These are phyloP conservation scores for Cactoblastis cactorum DNA, from an alignment of 2,888 invertebrate genomes.

Conservation along the genomic window DNA sequence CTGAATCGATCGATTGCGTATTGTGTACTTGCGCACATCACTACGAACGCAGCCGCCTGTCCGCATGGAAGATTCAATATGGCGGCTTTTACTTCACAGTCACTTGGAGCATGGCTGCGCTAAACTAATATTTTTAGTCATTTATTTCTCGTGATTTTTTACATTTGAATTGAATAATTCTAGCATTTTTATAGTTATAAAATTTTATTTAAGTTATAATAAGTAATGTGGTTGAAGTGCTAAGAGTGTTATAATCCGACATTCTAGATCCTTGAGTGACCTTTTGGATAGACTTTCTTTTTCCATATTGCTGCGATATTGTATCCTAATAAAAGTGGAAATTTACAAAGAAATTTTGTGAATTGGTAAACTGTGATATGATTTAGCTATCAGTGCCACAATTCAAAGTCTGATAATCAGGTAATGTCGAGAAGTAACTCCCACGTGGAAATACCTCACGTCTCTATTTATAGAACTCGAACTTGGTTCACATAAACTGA, in stretches of 20 bases:
- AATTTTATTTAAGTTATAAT: constrained; percentile 54
- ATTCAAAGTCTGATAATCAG: constrained; percentile 57
- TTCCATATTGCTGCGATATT: constrained; percentile 67
- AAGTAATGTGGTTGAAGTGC: constrained; percentile 59
- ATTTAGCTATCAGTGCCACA: constrained; percentile 59
- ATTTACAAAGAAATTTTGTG: constrained; percentile 37
- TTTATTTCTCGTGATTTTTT: constrained; percentile 45
- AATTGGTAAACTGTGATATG: constrained; percentile 60
- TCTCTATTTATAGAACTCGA: constrained; percentile 73
- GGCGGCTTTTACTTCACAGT: constrained; percentile 71
- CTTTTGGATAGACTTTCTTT: constrained; percentile 71
- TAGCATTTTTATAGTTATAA: constrained; percentile 42
- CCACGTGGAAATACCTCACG: constrained; percentile 77
- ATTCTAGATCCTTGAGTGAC: constrained; percentile 75
- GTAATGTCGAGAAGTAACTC: constrained; percentile 65
- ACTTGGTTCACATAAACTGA: constrained; percentile 64
- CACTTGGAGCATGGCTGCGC: constrained; percentile 61
- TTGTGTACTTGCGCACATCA: constrained; percentile 67
- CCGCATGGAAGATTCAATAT: constrained; percentile 72
- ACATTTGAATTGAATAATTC: constrained; percentile 39
- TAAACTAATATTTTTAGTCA: constrained; percentile 50
- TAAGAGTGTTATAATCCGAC: constrained; percentile 57
- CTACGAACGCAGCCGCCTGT: constrained; percentile 50
- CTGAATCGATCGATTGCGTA: constrained; percentile 49
- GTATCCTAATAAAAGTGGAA: constrained; percentile 40